These are phyloP conservation scores for Drosophila arizonae DNA, from an alignment of 1,140 invertebrate species.

Conservation along the genomic window DNA sequence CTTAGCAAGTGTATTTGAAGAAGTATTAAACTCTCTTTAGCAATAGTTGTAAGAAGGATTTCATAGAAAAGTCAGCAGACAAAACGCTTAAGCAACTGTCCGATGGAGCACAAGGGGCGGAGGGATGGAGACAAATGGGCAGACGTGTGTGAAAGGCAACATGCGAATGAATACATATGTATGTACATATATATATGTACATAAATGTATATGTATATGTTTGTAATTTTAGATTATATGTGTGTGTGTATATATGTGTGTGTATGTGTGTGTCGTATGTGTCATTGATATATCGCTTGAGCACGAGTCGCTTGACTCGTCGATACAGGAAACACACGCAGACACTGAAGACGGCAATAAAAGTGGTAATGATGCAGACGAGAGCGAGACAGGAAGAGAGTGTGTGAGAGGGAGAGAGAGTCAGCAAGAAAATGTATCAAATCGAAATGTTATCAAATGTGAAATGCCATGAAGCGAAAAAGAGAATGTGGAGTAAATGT, in stretches of 20 bases:
- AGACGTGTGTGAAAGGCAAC: slow-evolving; percentile 7
- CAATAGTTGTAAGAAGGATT: slow-evolving; percentile 58
- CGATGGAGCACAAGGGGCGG: neutral
- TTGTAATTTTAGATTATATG: slow-evolving; percentile 13
- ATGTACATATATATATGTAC: neutral
- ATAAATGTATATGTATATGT: slow-evolving; percentile 9
- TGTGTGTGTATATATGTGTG: neutral
- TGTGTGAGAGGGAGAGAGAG: slow-evolving; percentile 3
- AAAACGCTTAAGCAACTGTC: slow-evolving; percentile 38
- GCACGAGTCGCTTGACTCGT: slow-evolving; percentile 26
- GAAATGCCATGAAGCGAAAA: slow-evolving; percentile 11
- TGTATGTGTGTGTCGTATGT: slow-evolving; percentile 20
- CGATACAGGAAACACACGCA: slow-evolving; percentile 70
- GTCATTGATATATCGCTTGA: slow-evolving; percentile 63
- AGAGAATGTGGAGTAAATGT: neutral
- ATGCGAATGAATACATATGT: slow-evolving; percentile 11
- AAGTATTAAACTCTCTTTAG: slow-evolving; percentile 31
- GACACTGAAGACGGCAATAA: slow-evolving; percentile 65
- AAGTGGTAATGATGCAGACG: slow-evolving; percentile 62
- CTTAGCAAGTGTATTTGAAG: slow-evolving; percentile 2
- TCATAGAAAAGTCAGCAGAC: slow-evolving; percentile 42
- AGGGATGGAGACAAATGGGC: neutral
- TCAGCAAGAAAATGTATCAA: slow-evolving; percentile 16
- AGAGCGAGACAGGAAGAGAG: slow-evolving; percentile 18
- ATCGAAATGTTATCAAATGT: slow-evolving; percentile 36